These are phyloP conservation scores for Aphrocallistes beatrix DNA, from an alignment of 37 sponge, comb jelly and placozoan genomes.

Conservation along the genomic window DNA sequence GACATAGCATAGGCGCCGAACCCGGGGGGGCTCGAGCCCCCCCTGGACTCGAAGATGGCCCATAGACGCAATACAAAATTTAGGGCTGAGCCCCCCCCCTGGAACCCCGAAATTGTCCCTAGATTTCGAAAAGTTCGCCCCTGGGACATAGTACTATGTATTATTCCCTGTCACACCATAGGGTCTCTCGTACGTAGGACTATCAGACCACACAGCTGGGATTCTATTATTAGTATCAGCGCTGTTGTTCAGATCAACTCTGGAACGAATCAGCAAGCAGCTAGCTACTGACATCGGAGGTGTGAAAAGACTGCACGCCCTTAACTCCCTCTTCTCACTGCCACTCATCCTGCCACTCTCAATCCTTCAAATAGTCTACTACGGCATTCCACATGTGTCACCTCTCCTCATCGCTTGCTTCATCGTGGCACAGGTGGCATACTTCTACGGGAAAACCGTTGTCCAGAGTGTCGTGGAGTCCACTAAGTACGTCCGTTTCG, in stretches of 20 bases:
- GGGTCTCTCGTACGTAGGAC: background rate
- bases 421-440: background rate
- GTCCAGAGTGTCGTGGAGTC: slow-evolving; percentile 13
- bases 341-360: background rate
- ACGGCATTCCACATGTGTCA: background rate
- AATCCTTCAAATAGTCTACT: background rate
- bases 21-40: no score
- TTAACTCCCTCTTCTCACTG: background rate
- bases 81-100: no score
- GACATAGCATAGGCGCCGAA: no score
- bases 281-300: slow-evolving; percentile 24
- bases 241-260: slow-evolving; percentile 15
- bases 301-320: slow-evolving; percentile 61
- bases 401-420: slow-evolving; percentile 16
- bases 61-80: no score
- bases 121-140: no score
- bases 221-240: background rate
- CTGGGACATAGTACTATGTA: no score
- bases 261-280: background rate
- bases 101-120: no score
- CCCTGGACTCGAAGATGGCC: no score
- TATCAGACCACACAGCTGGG: background rate
- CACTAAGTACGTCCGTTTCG: slow-evolving; percentile 22
- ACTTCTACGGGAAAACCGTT: slow-evolving; percentile 15
- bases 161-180: no score